Evolutionary conservation across 2,888 invertebrate species (phyloP), one percentile per base, ranked within the genome.

Genomic region (Toxonevra muliebris): DNA sequence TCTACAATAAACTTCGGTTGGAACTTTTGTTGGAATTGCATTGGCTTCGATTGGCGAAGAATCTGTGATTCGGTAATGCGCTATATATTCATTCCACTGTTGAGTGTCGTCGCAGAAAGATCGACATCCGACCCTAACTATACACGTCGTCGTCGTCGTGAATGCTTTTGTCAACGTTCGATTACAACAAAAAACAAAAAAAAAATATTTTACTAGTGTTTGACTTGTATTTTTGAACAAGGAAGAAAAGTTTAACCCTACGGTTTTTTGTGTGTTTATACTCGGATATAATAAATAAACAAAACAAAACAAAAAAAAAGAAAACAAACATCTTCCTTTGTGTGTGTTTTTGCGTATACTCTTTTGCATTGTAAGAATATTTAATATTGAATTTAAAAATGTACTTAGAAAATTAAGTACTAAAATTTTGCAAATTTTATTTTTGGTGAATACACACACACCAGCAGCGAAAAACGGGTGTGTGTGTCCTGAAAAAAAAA

Each of bases 101-200:
- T 80, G 83, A 84, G 80, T 80, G 79, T 82, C 80, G 83, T 77
- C 76, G 79, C 74, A 78, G 80, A 78, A 82, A 80, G 82, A 80
- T 73, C 76, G 74, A 30, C 69, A 57, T 68, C 61, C 30, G 30
- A 30, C 30, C 30, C 66, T 63, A 65, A 62, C 54, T 61, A 52
- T 62, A 61, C 58, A 64, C 69, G 63, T 61, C 57, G 52, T 17
- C 42, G 41, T 30, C 15, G 15, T 10, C n/a, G 41, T 41, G 30
- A 40, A 15, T 40, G 48, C 15, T 20, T 17, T 52, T n/a, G 52
- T 52, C 19, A 30, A 30, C 30, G 30, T 30, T 30, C 2, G 30
- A 30, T 30, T 30, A 30, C 30, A 30, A 30, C 30, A 30, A 30
- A 30, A 30, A 30, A 30, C 30, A 30, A 7, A 30, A 30, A 30